phyloP scores from a whole-genome alignment of 2,113 vertebrate genomes.

The Lethenteron reissneri region DNA sequence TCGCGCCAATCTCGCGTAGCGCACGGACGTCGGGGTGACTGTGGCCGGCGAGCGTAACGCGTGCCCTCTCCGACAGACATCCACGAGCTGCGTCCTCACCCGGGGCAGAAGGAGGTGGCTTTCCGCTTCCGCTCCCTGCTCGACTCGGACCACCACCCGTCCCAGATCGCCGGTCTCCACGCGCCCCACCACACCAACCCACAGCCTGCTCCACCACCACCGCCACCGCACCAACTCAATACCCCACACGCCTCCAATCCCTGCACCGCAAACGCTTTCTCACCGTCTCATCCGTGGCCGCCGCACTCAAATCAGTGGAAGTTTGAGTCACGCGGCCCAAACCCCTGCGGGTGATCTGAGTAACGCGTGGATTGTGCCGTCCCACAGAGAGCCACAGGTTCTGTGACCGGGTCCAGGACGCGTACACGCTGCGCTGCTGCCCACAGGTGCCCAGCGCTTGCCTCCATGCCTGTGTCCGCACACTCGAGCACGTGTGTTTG shows the following conservation, averaged over 20 bases:
- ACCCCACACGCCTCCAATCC: no score
- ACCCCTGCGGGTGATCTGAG: no score
- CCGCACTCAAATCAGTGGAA: no score
- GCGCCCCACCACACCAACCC: neutral
- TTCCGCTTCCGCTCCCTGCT: slow-evolving; percentile 73
- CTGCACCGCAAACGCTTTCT: no score
- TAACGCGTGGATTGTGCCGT: no score
- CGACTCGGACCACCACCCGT: slow-evolving; percentile 89
- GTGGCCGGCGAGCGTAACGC: no score
- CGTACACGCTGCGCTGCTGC: slow-evolving; percentile 85
- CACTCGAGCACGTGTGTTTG: no score
- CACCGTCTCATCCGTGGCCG: no score
- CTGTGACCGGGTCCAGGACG: slow-evolving; percentile 84
- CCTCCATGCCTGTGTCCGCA: neutral
- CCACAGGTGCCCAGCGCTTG: slow-evolving; percentile 49
- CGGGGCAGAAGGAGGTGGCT: slow-evolving; percentile 68
- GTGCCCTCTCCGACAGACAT: slow-evolving; percentile 36
- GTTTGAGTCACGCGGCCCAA: no score
- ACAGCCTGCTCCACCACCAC: neutral
- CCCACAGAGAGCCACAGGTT: slow-evolving; percentile 74
- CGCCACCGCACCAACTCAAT: no score
- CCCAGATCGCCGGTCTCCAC: slow-evolving; percentile 68
- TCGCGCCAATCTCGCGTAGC: no score
- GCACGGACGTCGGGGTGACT: no score
- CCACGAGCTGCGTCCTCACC: slow-evolving; percentile 61